Percentiles rank a stretch among this genome's conserved stretches.
These are phyloP conservation scores for Knipowitschia caucasica DNA, from an alignment of 2,797 vertebrate genomes.

Conservation along the genomic window DNA sequence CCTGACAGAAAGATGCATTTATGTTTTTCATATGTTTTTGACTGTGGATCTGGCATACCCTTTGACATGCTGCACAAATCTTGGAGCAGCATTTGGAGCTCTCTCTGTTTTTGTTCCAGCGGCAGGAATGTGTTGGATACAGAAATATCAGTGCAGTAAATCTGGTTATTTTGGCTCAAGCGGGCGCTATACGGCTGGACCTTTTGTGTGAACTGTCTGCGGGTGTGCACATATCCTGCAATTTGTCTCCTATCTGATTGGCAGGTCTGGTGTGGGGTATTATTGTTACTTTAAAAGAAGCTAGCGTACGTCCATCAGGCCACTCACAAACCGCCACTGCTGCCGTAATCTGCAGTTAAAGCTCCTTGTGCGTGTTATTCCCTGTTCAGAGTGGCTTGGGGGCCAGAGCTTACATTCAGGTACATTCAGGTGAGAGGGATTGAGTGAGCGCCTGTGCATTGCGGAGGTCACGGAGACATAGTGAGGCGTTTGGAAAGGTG, in stretches of 20 bases:
- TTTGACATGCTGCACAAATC: background rate
- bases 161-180: conserved; percentile 31
- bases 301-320: conserved; percentile 46
- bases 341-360: conserved; percentile 34
- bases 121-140: conserved; percentile 22
- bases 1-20: background rate
- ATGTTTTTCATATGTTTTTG: conserved; percentile 4
- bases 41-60: background rate
- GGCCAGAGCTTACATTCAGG: conserved; percentile 27
- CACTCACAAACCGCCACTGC: conserved; percentile 21
- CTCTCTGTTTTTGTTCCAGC: conserved; percentile 14
- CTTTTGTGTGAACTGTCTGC: conserved; percentile 18
- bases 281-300: conserved; percentile 41
- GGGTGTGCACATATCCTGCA: conserved; percentile 32
- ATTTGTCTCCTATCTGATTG: conserved; percentile 62
- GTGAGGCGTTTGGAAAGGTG: conserved; percentile 43
- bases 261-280: conserved; percentile 47
- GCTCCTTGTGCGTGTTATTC: conserved; percentile 33
- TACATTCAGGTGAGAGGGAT: conserved; percentile 53
- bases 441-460: conserved; percentile 23
- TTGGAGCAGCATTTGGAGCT: conserved; percentile 3
- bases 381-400: conserved; percentile 33
- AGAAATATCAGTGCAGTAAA: conserved; percentile 14
- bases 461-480: conserved; percentile 40
- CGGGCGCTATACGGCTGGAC: conserved; percentile 18